Evolutionary conservation across 2,888 invertebrate species (phyloP), one percentile per base, ranked within the genome.

Genomic region (Agriotes lineatus): DNA sequence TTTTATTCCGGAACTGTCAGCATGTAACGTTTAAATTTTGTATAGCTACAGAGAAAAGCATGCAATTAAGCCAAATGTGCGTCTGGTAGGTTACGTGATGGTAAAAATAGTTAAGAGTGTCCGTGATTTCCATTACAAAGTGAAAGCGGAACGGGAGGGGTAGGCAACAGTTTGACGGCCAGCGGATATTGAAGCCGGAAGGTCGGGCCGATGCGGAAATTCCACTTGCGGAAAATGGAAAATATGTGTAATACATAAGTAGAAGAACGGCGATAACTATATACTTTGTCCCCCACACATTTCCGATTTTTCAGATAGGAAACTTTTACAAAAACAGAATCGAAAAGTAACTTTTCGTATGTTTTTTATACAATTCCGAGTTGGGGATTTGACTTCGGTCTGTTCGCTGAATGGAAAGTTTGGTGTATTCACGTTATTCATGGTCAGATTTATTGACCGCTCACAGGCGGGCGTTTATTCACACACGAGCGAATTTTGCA

Each of bases 151-250:
- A 44, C 58, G 35, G 48, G 33, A 37, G 45, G 22, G 48, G 48
- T 25, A 48, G 45, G 48, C 45, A 60, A 60, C 45, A 45, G 45
- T 60, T 60, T 60, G 59, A 22, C 59, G 59, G 59, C 16, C 45
- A 60, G 10, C 75, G 77, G 77, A 78, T 76, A 78, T 78, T 76
- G 76, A 76, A 75, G 75, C 70, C 77, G 76, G 76, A 75, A 76
- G 75, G 74, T 72, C 71, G 74, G 72, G 62, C 71, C 68, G 69
- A 74, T 67, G 68, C 76, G 75, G 75, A 75, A 76, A 74, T 74
- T 74, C 76, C 76, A 76, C 77, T 76, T 77, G 71, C 71, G 72
- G 73, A 75, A 75, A 78, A 77, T 77, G 77, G 76, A 76, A 78
- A 78, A 78, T 78, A 78, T 78, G 77, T 76, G 77, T 73, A 74